Evolutionary conservation across 2,888 invertebrate species (phyloP).

Genomic region (Chesias legatella): DNA sequence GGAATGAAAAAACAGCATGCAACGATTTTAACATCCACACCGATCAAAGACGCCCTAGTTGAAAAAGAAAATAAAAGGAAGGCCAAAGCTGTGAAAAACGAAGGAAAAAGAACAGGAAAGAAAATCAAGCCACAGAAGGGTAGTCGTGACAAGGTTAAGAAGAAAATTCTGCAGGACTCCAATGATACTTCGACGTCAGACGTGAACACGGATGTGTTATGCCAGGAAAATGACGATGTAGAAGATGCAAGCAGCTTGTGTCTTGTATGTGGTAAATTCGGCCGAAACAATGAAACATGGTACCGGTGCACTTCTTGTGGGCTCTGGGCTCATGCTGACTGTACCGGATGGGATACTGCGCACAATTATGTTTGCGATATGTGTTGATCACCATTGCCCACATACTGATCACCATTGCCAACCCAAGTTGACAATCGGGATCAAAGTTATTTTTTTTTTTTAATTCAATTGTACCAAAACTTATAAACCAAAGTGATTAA

Average conservation of each 20-base stretch:
- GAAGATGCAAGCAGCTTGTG: background rate
- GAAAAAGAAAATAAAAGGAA: background rate
- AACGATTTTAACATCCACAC: background rate
- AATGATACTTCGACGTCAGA: background rate
- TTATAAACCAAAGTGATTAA: background rate
- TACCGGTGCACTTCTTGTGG: slow-evolving; percentile 10
- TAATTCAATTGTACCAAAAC: background rate
- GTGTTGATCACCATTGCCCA: background rate
- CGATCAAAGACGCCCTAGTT: background rate
- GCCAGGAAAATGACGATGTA: slow-evolving; percentile 1
- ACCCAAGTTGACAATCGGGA: background rate
- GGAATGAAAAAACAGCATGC: too few relatives aligned
- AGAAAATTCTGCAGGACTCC: background rate
- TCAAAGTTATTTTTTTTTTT: slow-evolving; percentile 2
- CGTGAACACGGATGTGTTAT: background rate
- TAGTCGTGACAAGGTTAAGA: too few relatives aligned
- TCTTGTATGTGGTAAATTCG: background rate
- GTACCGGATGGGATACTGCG: slow-evolving; percentile 10
- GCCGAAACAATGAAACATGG: slow-evolving; percentile 8
- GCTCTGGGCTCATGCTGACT: slow-evolving; percentile 12
- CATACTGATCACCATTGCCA: background rate
- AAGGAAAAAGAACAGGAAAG: background rate
- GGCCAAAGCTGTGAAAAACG: background rate
- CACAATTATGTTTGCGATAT: slow-evolving; percentile 5
- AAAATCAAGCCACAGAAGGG: too few relatives aligned